Base-by-base conservation (phyloP, 2,113 vertebrate species). In the Brachypteracias leptosomus region DNA sequence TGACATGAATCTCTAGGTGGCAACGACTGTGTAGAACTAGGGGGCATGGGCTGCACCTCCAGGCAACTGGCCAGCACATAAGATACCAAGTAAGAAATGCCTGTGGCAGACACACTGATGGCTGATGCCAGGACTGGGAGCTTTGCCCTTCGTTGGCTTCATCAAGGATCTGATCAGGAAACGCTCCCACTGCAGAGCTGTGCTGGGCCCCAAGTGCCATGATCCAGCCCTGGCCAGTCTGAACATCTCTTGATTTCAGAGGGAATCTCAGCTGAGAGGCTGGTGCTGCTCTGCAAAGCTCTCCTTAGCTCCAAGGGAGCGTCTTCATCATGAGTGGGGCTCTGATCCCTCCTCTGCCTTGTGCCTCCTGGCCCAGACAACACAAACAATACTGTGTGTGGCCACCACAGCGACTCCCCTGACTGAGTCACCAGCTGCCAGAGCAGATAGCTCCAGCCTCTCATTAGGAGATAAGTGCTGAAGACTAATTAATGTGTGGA, bases 401-500 rank as follows among this genome's bases (percentile, higher is more conserved):
- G 79, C 78, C 63, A 82, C 63, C 62, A 11, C 68, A 68, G 3
- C 3, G 8, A 86, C 31, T 35, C 42, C 73, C 42, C 76, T 44
- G 66, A 13, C 77, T 91, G 85, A 93, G 83, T 74, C 92, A 96
- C 57, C 73, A 87, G 87, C 86, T 92, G 72, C 83, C 24, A 36
- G 14, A 61, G 54, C 70, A 94, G 88, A 80, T 13, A 85, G 8
- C 47, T 49, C 47, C n/a, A n/a, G n/a, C n/a, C n/a, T n/a, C 47
- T 49, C 8, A 22, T 49, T 7, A 49, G 21, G 8, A 9, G 47
- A 49, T 49, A 73, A 83, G 88, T 3, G 4, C 49, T 24, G 36
- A 51, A 55, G 51, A 74, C 85, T 95, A 95, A 97, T 90, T 76
- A 95, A 57, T 14, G 24, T 73, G 92, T 51, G 57, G 76, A 95